phyloP scores from a whole-genome alignment of 2,888 invertebrate species.

The Aporophyla nigra region DNA sequence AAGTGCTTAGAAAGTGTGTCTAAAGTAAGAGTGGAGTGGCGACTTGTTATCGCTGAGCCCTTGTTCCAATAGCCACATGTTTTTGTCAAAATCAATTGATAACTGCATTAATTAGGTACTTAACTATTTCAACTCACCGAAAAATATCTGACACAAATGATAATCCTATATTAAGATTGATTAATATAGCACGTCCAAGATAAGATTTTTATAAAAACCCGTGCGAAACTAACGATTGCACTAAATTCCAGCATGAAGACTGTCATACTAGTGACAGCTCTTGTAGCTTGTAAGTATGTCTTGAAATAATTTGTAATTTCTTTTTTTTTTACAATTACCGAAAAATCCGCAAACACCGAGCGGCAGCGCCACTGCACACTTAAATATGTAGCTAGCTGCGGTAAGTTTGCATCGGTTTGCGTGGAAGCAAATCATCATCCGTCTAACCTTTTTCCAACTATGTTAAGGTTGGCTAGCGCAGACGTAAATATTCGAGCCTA shows the following conservation, averaged over 20 bases:
- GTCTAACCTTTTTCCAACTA: no score
- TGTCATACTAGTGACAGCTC: constrained; percentile 68
- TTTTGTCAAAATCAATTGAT: background rate
- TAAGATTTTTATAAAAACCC: constrained; percentile 26
- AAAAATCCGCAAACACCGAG: background rate
- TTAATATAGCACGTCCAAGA: background rate
- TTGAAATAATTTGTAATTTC: background rate
- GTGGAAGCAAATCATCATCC: no score
- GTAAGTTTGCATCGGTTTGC: no score
- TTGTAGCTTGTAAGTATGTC: constrained; percentile 71
- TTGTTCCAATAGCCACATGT: no score
- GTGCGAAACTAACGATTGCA: background rate
- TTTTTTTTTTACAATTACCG: background rate
- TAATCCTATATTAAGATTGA: constrained; percentile 8
- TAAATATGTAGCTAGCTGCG: no score
- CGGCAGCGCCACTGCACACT: background rate
- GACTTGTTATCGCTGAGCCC: no score
- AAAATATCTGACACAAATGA: constrained; percentile 7
- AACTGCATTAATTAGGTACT: background rate
- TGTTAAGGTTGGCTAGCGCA: no score
- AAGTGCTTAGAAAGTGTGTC: no score
- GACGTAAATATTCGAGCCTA: no score
- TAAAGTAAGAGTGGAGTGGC: no score
- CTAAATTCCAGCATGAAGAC: constrained; percentile 68
- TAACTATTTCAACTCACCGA: background rate